phyloP scores from a whole-genome alignment of 2,797 vertebrate genomes.

The Perodicticus potto region DNA sequence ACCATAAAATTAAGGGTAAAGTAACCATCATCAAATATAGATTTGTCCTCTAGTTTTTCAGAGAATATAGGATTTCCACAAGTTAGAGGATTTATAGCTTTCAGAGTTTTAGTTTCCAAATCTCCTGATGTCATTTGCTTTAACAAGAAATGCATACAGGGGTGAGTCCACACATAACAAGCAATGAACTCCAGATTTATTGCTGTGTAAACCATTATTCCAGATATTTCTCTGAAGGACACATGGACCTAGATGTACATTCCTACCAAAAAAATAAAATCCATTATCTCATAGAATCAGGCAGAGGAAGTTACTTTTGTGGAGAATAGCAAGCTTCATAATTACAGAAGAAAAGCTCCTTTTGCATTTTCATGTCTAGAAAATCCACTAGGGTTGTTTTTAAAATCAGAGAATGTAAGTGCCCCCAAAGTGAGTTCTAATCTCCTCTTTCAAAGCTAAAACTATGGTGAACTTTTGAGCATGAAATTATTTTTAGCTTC shows the following conservation, averaged over 20 bases:
- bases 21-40: background rate
- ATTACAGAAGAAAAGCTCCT: background rate
- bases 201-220: background rate
- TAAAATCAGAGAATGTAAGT: constrained; percentile 30
- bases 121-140: background rate
- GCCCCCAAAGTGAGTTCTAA: background rate
- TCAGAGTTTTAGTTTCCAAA: background rate
- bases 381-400: background rate
- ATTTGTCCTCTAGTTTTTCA: background rate
- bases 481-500: background rate
- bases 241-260: background rate
- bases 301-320: background rate
- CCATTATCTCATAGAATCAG: background rate
- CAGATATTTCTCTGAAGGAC: constrained; percentile 19
- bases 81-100: background rate
- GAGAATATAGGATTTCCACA: background rate
- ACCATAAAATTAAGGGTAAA: background rate
- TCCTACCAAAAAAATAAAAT: background rate
- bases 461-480: background rate
- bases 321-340: background rate
- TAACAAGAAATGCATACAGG: background rate
- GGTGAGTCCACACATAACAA: background rate
- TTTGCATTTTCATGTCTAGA: background rate
- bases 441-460: background rate
- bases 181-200: background rate